phyloP scores from a whole-genome alignment of 1,140 invertebrate species.

The Eumeta japonica region DNA sequence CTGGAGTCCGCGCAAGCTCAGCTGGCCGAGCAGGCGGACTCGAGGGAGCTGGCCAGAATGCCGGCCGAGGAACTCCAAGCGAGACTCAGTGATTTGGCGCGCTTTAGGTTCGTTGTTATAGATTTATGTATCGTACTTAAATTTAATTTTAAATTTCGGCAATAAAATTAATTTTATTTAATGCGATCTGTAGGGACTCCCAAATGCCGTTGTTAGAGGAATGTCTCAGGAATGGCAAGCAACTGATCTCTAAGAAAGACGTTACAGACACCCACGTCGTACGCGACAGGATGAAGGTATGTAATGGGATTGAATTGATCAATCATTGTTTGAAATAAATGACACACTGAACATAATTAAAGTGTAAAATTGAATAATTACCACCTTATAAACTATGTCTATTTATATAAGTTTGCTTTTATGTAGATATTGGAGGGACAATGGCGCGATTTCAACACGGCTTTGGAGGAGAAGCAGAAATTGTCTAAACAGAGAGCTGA shows the following conservation, averaged over 20 bases:
- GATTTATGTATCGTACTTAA: slow-evolving; percentile 1
- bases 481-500: slow-evolving; percentile 80
- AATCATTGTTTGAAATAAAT: background rate
- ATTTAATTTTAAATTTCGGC: background rate
- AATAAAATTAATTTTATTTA: too few relatives aligned
- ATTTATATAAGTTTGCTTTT: too few relatives aligned
- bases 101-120: slow-evolving; percentile 40
- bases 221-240: slow-evolving; percentile 76
- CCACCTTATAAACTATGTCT: too few relatives aligned
- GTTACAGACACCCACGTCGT: slow-evolving; percentile 82
- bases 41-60: slow-evolving; percentile 67
- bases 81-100: slow-evolving; percentile 60
- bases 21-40: slow-evolving; percentile 75
- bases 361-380: too few relatives aligned
- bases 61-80: slow-evolving; percentile 68
- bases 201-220: slow-evolving; percentile 68
- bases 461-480: slow-evolving; percentile 81
- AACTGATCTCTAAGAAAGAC: slow-evolving; percentile 83
- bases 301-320: slow-evolving; percentile 1
- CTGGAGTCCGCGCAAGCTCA: slow-evolving; percentile 72
- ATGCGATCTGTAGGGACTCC: slow-evolving; percentile 38
- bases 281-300: slow-evolving; percentile 81
- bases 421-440: slow-evolving; percentile 73
- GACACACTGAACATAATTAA: too few relatives aligned
- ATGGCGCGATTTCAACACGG: slow-evolving; percentile 80